Percentiles rank a stretch among this genome's conserved stretches.
Evolutionary conservation across 1,140 invertebrate species (phyloP).

Genomic region (Pomacea maculata): DNA sequence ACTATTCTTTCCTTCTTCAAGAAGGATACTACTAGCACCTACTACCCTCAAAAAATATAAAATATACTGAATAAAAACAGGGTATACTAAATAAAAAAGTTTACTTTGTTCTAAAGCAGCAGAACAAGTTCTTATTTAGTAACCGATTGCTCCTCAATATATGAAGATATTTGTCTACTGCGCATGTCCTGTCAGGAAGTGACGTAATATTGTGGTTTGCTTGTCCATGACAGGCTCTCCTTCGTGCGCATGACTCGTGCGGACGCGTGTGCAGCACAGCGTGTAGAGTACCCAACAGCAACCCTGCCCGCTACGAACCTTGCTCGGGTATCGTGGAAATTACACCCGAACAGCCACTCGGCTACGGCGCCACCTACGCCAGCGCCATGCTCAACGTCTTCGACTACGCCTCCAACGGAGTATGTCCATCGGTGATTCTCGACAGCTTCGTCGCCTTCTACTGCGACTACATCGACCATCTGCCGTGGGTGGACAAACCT

Average conservation of each 20-base stretch:
- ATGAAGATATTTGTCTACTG: too few relatives aligned
- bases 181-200: too few relatives aligned
- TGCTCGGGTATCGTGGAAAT: slow-evolving; percentile 49
- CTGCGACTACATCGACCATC: slow-evolving; percentile 51
- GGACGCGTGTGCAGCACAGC: slow-evolving; percentile 52
- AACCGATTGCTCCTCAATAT: too few relatives aligned
- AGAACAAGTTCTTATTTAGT: too few relatives aligned
- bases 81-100: too few relatives aligned
- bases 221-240: slow-evolving; percentile 30
- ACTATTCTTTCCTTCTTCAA: too few relatives aligned
- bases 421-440: slow-evolving; percentile 41
- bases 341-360: slow-evolving; percentile 31
- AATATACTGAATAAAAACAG: too few relatives aligned
- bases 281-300: slow-evolving; percentile 41
- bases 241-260: slow-evolving; percentile 54
- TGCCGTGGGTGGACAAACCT: slow-evolving; percentile 43
- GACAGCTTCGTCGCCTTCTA: slow-evolving; percentile 51
- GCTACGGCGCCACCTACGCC: slow-evolving; percentile 47
- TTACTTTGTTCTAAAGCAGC: too few relatives aligned
- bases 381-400: slow-evolving; percentile 47
- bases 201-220: too few relatives aligned
- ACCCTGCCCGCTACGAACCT: slow-evolving; percentile 32
- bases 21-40: too few relatives aligned
- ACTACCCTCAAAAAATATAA: too few relatives aligned
- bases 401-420: slow-evolving; percentile 40